Evolutionary conservation across 2,888 invertebrate species (phyloP).

Genomic region (Atrina japonica): DNA sequence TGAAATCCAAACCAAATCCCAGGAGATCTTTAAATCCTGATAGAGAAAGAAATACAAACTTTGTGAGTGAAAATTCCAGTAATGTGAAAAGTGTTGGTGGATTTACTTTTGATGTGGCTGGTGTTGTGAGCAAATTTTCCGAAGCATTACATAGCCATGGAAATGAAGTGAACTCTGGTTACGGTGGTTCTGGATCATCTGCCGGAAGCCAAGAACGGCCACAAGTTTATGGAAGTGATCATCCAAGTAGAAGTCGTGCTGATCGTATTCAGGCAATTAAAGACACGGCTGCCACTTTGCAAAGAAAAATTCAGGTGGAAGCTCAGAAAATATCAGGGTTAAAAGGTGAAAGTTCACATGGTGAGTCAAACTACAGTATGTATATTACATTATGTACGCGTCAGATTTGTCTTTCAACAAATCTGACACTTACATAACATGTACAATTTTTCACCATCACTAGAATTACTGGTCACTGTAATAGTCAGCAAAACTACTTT

Average conservation of each 20-base stretch:
- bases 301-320: constrained; percentile 65
- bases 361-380: no score
- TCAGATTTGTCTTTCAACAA: no score
- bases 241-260: constrained; percentile 51
- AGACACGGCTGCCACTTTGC: constrained; percentile 68
- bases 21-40: constrained; percentile 21
- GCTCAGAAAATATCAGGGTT: constrained; percentile 56
- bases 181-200: constrained; percentile 37
- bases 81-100: constrained; percentile 56
- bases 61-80: constrained; percentile 25
- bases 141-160: constrained; percentile 57
- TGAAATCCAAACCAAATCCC: constrained; percentile 24
- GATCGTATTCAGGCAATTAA: constrained; percentile 71
- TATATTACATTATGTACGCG: no score
- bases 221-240: constrained; percentile 24
- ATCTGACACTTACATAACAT: no score
- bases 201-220: constrained; percentile 30
- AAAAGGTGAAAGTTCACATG: constrained; percentile 6
- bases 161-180: constrained; percentile 38
- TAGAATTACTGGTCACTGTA: no score
- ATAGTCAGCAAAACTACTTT: no score
- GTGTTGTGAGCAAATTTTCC: constrained; percentile 65
- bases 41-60: constrained; percentile 26
- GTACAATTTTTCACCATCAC: no score
- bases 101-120: constrained; percentile 62